Evolutionary conservation across 2,888 invertebrate species (phyloP).

Genomic region (Trissonchulus sp.): DNA sequence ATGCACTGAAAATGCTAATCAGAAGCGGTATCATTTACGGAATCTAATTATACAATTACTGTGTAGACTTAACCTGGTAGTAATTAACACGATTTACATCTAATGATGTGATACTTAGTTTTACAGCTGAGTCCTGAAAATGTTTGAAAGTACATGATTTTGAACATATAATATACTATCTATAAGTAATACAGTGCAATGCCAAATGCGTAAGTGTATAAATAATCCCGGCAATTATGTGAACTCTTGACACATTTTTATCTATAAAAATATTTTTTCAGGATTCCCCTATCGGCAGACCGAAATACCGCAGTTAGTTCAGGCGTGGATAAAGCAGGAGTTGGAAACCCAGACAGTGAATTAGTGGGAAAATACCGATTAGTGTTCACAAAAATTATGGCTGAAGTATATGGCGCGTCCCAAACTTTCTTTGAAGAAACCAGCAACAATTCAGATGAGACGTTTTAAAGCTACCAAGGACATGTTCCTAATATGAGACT

Average conservation of each 20-base stretch:
- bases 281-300: background rate
- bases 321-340: background rate
- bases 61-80: no score
- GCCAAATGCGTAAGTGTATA: background rate
- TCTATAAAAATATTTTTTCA: background rate
- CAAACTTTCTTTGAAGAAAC: background rate
- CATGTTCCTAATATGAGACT: conserved; percentile 14
- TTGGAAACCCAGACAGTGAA: background rate
- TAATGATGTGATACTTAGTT: no score
- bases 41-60: background rate
- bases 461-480: conserved; percentile 9
- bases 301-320: background rate
- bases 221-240: background rate
- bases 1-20: background rate
- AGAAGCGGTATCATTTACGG: background rate
- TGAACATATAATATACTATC: no score
- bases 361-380: background rate
- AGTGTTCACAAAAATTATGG: background rate
- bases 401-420: background rate
- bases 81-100: no score
- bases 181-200: no score
- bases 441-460: background rate
- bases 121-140: no score
- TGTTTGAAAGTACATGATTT: no score
- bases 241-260: background rate